Base-by-base conservation (phyloP, 1,140 invertebrate genomes). In the Apolygus lucorum region DNA sequence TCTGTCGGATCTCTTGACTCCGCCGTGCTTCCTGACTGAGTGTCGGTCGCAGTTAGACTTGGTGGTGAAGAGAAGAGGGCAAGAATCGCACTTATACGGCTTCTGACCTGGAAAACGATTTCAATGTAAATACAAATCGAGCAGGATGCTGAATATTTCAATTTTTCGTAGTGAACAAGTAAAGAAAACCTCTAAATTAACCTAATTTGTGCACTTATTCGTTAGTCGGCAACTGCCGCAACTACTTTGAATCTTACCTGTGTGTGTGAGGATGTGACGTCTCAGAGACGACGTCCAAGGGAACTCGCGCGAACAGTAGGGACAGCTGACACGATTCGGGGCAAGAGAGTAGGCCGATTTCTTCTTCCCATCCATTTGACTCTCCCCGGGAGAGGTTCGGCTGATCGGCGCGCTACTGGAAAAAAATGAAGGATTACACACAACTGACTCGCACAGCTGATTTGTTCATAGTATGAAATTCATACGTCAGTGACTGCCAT, bases 21-120 rank as follows among this genome's bases (percentile, higher is more conserved):
- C 75, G 68, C 76, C 80, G 73, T 70, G 78, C 74, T 78, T 74
- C 1, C 76, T 71, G 24, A 95, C 79, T 66, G 98, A 78, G 78
- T 98, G 96, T 17, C 95, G 87, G 74, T 98, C 96, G 77, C 96
- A 94, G 78, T 98, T 98, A 1, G 93, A 96, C 76, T 98, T 98
- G 0, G 95, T 98, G 1, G 95, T 98, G 78, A 98, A 98, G 0
- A 93, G 84, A 0, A 97, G 82, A 0, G 90, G 88, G 77, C 96
- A 98, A 73, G 93, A 88, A 0, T 89, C 87, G 78, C 96, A 98
- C 76, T 95, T 93, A 81, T 90, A 98, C 0, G 96, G 96, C 76
- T 98, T 98, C 77, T 97, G 93, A 2, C 95, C 95, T 2, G 54
- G 4, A 59, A 22, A 17, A 13, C 4, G n/a, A n/a, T n/a, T n/a